Base-by-base conservation (phyloP, 1,140 invertebrate genomes). In the Drosophila guanche region DNA sequence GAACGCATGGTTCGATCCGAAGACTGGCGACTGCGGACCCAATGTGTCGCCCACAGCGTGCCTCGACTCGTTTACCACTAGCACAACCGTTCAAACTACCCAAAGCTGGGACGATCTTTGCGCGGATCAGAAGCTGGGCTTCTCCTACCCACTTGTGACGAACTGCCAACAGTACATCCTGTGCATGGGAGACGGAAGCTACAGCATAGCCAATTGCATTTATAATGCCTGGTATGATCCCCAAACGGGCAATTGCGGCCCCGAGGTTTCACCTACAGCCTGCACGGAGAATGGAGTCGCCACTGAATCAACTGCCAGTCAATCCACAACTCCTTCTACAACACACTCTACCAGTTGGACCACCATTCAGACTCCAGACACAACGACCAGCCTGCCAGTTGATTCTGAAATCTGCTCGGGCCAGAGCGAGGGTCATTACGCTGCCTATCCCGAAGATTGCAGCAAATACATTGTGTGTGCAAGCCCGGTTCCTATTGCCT, bases 141-240 rank as follows among this genome's bases (percentile, higher is more conserved):
- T 23, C 2, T 80, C 85, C 0, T 89, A 47, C 48, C 76, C 85
- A 1, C 6, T 77, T 14, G 51, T 54, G 2, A 60, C 47, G 3
- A 63, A 89, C 40, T 89, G 85, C 23, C 10, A 65, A 10, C 45
- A 85, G 22, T 89, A 89, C 41, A 73, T 89, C 12, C 12, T 89
- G 2, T 89, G 85, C 52, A 62, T 74, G 59, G 77, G 62, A 6
- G 71, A 89, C n/a, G 80, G 69, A 0, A 40, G 53, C 4, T 71
- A 41, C 14, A 33, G 27, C 0, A 46, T 81, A 6, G 68, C 67
- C 5, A 65, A 76, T n/a, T 89, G 86, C 47, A 85, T 89, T 20
- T 66, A 53, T 5, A 76, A 76, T 43, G 43, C 63, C 5, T 90
- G 73, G 62, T 90, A 58, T 20, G 61, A 83, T 79, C 86, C 86